Conservation (phyloP, 2,888 invertebrate species). For the Chelonus formosanus region DNA sequence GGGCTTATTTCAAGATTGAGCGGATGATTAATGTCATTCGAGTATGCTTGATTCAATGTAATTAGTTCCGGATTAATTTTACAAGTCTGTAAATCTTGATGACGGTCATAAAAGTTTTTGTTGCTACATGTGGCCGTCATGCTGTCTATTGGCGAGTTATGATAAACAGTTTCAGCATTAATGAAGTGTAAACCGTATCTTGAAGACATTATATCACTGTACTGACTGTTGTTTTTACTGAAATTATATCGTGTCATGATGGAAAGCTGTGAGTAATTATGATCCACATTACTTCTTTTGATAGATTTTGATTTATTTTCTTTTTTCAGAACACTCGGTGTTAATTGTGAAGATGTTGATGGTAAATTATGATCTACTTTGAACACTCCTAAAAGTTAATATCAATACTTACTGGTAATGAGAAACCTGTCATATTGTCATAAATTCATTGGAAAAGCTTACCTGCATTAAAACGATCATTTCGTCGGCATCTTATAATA, state of each 20-base stretch:
- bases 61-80: neutral
- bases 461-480: conserved; percentile 45
- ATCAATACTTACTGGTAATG: too few relatives aligned
- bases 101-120: neutral
- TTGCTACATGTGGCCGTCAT: neutral
- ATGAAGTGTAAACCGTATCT: conserved; percentile 39
- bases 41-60: too few relatives aligned
- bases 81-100: neutral
- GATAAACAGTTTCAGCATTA: conserved; percentile 11
- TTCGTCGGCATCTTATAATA: conserved; percentile 51
- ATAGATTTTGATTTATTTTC: conserved; percentile 47
- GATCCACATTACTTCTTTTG: conserved; percentile 45
- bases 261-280: conserved; percentile 54
- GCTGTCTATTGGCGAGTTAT: conserved; percentile 31
- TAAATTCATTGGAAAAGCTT: conserved; percentile 27
- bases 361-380: neutral
- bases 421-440: neutral
- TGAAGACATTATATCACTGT: conserved; percentile 33
- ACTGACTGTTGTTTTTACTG: conserved; percentile 39
- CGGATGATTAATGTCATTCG: too few relatives aligned
- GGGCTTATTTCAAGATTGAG: too few relatives aligned
- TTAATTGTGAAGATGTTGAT: conserved; percentile 5
- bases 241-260: conserved; percentile 55
- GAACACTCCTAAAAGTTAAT: too few relatives aligned
- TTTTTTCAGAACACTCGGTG: conserved; percentile 32